These are phyloP conservation scores for Sebastes kiyomatsui DNA, from an alignment of 2,797 vertebrate species.

Conservation along the genomic window DNA sequence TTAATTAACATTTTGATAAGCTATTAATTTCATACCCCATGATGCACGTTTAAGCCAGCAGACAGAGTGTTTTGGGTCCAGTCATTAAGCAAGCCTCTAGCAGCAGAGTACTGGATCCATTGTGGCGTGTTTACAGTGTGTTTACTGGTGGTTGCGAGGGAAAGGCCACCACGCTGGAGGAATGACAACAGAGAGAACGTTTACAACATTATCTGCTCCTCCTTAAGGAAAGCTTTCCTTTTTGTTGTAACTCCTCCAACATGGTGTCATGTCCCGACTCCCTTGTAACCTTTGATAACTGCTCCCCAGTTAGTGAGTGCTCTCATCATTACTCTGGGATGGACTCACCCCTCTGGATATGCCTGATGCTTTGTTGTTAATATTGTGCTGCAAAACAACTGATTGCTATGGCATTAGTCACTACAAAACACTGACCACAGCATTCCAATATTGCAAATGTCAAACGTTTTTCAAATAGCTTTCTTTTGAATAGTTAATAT, in stretches of 20 bases:
- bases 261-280: constrained; percentile 5
- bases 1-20: constrained; percentile 18
- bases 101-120: not conserved
- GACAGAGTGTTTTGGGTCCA: not conserved
- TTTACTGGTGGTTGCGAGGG: constrained; percentile 27
- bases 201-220: constrained; percentile 6
- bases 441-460: constrained; percentile 17
- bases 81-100: not conserved
- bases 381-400: constrained; percentile 21
- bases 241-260: not conserved
- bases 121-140: constrained; percentile 18
- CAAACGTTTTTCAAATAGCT: constrained; percentile 35
- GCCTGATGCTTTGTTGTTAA: not conserved
- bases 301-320: not conserved
- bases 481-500: not conserved
- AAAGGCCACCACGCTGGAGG: not conserved
- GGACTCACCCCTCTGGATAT: not conserved
- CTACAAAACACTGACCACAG: constrained; percentile 21
- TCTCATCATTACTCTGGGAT: not conserved
- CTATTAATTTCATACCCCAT: not conserved
- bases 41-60: not conserved
- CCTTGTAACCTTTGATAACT: constrained; percentile 11
- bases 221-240: not conserved
- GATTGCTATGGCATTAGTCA: constrained; percentile 34
- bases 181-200: not conserved